A percentile compares a stretch with the other conserved stretches of the same genome.
Conservation (phyloP, 2,113 vertebrate genomes). For the Oostethus manadensis region DNA sequence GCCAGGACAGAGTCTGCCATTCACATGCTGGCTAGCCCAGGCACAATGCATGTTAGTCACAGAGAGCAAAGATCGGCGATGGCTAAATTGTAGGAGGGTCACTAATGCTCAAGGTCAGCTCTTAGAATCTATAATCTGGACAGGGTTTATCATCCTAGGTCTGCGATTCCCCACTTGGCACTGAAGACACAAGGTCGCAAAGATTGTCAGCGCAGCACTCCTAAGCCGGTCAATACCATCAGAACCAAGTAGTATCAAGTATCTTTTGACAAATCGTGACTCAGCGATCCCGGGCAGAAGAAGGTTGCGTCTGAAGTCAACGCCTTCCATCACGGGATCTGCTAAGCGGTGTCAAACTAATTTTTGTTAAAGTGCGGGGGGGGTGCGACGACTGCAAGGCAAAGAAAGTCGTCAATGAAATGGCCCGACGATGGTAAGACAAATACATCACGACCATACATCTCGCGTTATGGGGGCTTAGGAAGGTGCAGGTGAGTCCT, state of each 20-base stretch:
- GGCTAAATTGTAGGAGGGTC: constrained; percentile 11
- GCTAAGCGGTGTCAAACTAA: constrained; percentile 22
- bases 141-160: neutral
- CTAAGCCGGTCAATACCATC: constrained; percentile 36
- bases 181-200: neutral
- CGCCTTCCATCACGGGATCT: constrained; percentile 21
- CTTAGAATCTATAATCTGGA: neutral
- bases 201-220: constrained; percentile 22
- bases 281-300: constrained; percentile 6
- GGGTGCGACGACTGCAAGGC: constrained; percentile 16
- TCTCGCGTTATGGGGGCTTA: constrained; percentile 34
- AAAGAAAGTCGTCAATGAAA: constrained; percentile 59
- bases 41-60: constrained; percentile 35
- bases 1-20: constrained; percentile 55
- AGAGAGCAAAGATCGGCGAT: constrained; percentile 35
- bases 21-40: constrained; percentile 40
- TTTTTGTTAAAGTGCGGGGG: constrained; percentile 29
- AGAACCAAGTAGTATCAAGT: constrained; percentile 28
- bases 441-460: constrained; percentile 20
- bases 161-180: constrained; percentile 3
- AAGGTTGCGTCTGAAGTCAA: constrained; percentile 34
- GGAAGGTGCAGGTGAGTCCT: neutral
- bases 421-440: constrained; percentile 13
- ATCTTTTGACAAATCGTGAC: constrained; percentile 28
- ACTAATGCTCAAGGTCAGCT: neutral